phyloP scores from a whole-genome alignment of 2,888 invertebrate genomes.

The Mesorhabditis belari region DNA sequence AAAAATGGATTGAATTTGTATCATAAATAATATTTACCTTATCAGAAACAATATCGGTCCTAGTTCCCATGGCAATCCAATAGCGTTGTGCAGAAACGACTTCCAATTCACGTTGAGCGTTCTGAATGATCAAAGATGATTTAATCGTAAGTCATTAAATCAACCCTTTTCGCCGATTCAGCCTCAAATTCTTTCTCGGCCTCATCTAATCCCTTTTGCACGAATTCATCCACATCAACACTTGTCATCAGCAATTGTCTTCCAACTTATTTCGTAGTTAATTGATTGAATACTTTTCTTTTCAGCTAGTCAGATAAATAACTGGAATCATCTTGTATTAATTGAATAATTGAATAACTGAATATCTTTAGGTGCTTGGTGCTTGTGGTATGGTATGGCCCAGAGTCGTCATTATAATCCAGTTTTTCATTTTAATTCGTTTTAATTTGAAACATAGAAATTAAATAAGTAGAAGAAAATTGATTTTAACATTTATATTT shows the following conservation, averaged over 20 bases:
- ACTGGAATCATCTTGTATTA: too few relatives aligned
- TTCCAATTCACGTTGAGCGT: neutral
- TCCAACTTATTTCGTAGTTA: too few relatives aligned
- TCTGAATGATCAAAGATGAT: neutral
- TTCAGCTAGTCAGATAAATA: too few relatives aligned
- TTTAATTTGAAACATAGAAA: too few relatives aligned
- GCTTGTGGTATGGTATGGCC: too few relatives aligned
- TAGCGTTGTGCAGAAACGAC: conserved; percentile 18
- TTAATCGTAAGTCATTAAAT: neutral
- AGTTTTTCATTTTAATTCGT: too few relatives aligned
- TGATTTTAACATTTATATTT: too few relatives aligned
- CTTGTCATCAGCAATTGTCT: conserved; percentile 30
- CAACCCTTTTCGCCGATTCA: conserved; percentile 6
- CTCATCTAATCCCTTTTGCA: conserved; percentile 12
- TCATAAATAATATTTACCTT: conserved; percentile 17
- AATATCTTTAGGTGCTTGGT: too few relatives aligned
- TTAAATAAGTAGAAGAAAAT: too few relatives aligned
- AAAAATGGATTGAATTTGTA: conserved; percentile 1
- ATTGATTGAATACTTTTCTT: too few relatives aligned
- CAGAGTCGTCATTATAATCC: too few relatives aligned
- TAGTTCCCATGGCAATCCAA: conserved; percentile 33
- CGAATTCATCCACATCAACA: conserved; percentile 38
- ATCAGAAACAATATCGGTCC: conserved; percentile 38
- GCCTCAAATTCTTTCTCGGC: conserved; percentile 4
- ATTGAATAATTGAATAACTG: too few relatives aligned